Evolutionary conservation across 2,888 invertebrate genomes (phyloP).

Genomic region (Leptinotarsa peninsularis): DNA sequence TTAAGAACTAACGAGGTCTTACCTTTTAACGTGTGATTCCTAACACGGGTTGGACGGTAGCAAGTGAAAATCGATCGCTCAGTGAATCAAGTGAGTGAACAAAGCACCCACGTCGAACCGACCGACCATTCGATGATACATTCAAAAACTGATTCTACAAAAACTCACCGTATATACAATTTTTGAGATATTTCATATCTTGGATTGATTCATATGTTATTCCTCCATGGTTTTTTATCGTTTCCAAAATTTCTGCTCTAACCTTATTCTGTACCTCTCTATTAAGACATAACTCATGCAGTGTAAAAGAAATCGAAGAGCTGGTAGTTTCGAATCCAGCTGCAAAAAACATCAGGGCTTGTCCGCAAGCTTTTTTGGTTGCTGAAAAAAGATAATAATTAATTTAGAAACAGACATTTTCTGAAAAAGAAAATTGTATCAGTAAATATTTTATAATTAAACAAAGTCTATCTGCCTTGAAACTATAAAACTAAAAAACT

Average conservation of each 20-base stretch:
- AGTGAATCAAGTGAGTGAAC: no score
- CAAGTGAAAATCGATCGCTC: no score
- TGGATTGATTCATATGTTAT: constrained; percentile 69
- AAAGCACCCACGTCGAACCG: no score
- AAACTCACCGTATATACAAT: constrained; percentile 43
- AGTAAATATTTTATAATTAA: no score
- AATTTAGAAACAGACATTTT: neutral
- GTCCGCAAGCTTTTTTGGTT: constrained; percentile 23
- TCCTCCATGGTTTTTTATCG: constrained; percentile 60
- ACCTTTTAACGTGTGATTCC: no score
- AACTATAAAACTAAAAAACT: no score
- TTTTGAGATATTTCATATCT: constrained; percentile 69
- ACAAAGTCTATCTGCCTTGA: no score
- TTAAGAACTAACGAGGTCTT: no score
- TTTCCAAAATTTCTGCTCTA: constrained; percentile 67
- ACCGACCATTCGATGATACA: no score
- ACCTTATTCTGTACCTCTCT: constrained; percentile 69
- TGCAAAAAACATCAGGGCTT: constrained; percentile 66
- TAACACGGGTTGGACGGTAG: no score
- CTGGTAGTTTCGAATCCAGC: constrained; percentile 75
- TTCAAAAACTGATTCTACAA: no score
- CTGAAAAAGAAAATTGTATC: neutral
- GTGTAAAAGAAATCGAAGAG: constrained; percentile 70
- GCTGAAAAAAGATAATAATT: constrained; percentile 7
- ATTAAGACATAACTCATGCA: constrained; percentile 70